Evolutionary conservation across 1,140 invertebrate genomes (phyloP).

Genomic region (Meteorus sp.): DNA sequence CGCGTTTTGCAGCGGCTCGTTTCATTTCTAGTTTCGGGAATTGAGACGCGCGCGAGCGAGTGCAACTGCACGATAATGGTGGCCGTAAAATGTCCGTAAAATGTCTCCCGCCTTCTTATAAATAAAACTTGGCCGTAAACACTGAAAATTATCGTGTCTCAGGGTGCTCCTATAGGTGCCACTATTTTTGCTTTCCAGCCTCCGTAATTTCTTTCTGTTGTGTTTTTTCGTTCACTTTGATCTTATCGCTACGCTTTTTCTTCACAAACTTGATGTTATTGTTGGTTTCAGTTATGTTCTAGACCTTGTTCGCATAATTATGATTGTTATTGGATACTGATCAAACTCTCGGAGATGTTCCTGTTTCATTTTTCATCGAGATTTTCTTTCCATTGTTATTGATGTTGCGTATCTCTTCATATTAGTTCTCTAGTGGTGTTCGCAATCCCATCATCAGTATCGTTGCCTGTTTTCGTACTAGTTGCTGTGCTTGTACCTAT

Average conservation of each 20-base stretch:
- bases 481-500: no score
- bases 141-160: slow-evolving; percentile 38
- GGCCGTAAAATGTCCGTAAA: slow-evolving; percentile 33
- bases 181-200: slow-evolving; percentile 1
- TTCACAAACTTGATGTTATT: no score
- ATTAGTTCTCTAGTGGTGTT: no score
- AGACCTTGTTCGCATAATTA: no score
- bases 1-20: slow-evolving; percentile 20
- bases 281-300: no score
- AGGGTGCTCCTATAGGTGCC: slow-evolving; percentile 20
- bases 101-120: slow-evolving; percentile 34
- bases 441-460: no score
- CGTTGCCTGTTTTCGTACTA: no score
- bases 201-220: slow-evolving; percentile 13
- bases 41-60: slow-evolving; percentile 22
- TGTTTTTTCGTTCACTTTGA: slow-evolving; percentile 2
- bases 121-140: slow-evolving; percentile 38
- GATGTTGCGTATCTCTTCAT: no score
- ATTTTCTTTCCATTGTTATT: no score
- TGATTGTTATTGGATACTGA: no score
- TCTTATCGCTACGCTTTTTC: background rate
- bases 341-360: no score
- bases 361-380: no score
- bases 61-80: slow-evolving; percentile 31
- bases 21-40: slow-evolving; percentile 42